Evolutionary conservation across 2,797 vertebrate species (phyloP).

Genomic region (Molossus alvarezi): DNA sequence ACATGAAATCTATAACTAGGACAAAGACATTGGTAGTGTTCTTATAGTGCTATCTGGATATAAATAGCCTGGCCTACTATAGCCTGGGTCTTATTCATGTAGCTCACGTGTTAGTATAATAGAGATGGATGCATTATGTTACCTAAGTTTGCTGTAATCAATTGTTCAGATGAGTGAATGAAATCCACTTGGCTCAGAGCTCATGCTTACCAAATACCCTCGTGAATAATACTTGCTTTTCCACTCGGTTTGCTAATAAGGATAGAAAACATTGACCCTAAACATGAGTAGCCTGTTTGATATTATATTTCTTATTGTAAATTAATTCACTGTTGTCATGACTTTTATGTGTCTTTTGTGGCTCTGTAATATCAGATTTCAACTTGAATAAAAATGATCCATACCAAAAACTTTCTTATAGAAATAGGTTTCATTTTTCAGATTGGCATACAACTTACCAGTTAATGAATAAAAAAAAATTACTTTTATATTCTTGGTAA

Average conservation of each 20-base stretch:
- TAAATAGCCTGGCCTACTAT: not conserved
- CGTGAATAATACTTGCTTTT: constrained; percentile 35
- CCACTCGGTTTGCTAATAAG: not conserved
- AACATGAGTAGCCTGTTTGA: not conserved
- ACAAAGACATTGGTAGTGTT: not conserved
- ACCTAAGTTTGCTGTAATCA: not conserved
- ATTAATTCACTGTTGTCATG: not conserved
- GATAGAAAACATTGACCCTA: not conserved
- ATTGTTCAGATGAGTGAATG: not conserved
- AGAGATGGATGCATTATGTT: not conserved
- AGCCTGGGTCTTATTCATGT: not conserved
- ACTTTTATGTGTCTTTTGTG: not conserved
- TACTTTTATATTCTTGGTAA: not conserved
- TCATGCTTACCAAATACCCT: not conserved
- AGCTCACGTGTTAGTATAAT: not conserved
- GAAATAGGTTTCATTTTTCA: constrained; percentile 65
- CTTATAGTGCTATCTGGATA: not conserved
- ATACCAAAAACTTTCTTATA: constrained; percentile 41
- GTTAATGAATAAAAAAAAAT: constrained; percentile 6
- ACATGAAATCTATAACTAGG: not conserved
- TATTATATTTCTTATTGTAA: constrained; percentile 1
- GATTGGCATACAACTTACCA: constrained; percentile 18
- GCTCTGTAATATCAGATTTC: not conserved
- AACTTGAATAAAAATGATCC: constrained; percentile 17
- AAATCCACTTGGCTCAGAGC: not conserved